These are phyloP conservation scores for Achlya flavicornis DNA, from an alignment of 2,888 invertebrate genomes.

Conservation along the genomic window DNA sequence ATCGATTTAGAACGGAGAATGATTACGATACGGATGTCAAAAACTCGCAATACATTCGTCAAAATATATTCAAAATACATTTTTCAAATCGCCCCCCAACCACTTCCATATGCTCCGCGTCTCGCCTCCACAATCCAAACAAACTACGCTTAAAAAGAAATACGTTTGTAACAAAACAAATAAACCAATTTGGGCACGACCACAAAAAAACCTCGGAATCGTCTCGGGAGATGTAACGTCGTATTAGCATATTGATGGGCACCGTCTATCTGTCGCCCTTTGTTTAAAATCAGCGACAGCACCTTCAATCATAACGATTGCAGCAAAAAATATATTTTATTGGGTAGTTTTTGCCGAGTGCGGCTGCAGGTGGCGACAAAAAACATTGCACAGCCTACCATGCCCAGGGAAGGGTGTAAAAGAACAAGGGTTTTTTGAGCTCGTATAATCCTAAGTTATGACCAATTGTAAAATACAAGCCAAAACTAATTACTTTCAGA, in stretches of 20 bases:
- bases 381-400: slow-evolving; percentile 39
- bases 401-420: slow-evolving; percentile 29
- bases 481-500: background rate
- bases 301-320: slow-evolving; percentile 79
- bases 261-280: slow-evolving; percentile 73
- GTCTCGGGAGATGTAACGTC: slow-evolving; percentile 60
- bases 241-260: slow-evolving; percentile 82
- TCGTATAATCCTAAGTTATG: slow-evolving; percentile 20
- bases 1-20: slow-evolving; percentile 40
- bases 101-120: slow-evolving; percentile 59
- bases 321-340: slow-evolving; percentile 71
- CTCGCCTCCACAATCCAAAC: slow-evolving; percentile 69
- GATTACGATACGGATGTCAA: slow-evolving; percentile 31
- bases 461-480: background rate
- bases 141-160: slow-evolving; percentile 71
- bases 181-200: slow-evolving; percentile 74
- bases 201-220: slow-evolving; percentile 67
- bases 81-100: slow-evolving; percentile 17
- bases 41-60: slow-evolving; percentile 26
- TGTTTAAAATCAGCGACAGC: slow-evolving; percentile 82
- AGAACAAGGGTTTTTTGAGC: slow-evolving; percentile 29
- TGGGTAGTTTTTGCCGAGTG: slow-evolving; percentile 63
- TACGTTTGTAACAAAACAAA: slow-evolving; percentile 78
- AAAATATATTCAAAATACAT: slow-evolving; percentile 1
- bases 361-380: slow-evolving; percentile 70